Base-by-base conservation (phyloP, 2,113 vertebrate species). In the Podarcis raffonei region DNA sequence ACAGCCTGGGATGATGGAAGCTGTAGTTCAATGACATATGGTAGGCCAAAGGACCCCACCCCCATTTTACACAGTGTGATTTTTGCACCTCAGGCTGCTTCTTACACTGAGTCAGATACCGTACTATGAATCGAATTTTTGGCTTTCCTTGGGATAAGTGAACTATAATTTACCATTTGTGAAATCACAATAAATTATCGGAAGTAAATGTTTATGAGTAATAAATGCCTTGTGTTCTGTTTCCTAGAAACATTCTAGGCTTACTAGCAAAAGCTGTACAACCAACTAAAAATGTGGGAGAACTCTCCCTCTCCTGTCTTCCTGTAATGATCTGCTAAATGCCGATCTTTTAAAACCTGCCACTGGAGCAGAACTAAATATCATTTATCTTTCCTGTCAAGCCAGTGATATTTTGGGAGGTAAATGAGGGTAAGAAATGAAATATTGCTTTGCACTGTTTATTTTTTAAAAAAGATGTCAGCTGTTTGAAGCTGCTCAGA, bases 341-440 rank as follows among this genome's bases (percentile, higher is more conserved):
- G 76, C 32, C 86, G 84, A 81, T 82, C 71, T 69, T 82, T 86
- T 76, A 48, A 82, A 90, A 75, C 89, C 42, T 86, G 79, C 79
- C 84, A 82, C 78, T 68, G 65, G n/a, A 82, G 84, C 89, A 90
- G 84, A 90, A 86, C 79, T 59, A 86, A 90, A 77, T 86, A 90
- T 83, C 81, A 88, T 88, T 76, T 81, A 81, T 85, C 84, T 89
- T 89, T 66, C 59, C 69, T 66, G 89, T 81, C 89, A 82, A 82
- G 77, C 39, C 78, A 82, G 37, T 69, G 84, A 76, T 82, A 82
- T 90, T 86, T 90, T 86, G 68, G 89, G 89, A 82, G 84, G 78
- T 65, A 82, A 82, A 86, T 82, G 89, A 59, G 62, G 65, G 71
- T 82, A 57, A 66, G 53, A 81, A 81, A 86, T 86, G 78, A 82